phyloP scores from a whole-genome alignment of 2,888 invertebrate genomes.

The Pristionchus maxplancki region DNA sequence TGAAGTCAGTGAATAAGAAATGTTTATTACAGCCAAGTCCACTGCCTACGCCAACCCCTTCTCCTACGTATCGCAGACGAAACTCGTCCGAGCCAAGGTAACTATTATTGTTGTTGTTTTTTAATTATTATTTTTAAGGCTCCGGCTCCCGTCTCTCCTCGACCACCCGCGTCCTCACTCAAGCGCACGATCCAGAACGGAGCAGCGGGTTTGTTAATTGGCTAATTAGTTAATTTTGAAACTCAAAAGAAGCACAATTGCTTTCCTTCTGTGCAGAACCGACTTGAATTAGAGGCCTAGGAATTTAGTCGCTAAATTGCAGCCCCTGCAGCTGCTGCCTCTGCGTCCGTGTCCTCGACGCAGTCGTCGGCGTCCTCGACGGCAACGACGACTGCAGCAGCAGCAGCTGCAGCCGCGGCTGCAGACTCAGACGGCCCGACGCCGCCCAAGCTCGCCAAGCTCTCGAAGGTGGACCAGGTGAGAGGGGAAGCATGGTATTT shows the following conservation, averaged over 20 bases:
- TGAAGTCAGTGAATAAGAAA: no score
- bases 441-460: neutral
- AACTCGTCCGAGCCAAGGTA: neutral
- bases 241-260: no score
- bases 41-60: neutral
- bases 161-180: neutral
- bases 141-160: neutral
- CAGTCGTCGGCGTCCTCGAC: neutral
- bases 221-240: neutral
- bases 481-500: neutral
- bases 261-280: no score
- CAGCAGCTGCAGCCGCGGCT: neutral
- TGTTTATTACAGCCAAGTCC: no score
- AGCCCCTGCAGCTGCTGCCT: neutral
- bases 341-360: neutral
- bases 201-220: neutral
- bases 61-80: neutral
- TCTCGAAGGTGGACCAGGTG: conserved; percentile 21
- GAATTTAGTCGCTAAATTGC: no score
- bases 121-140: neutral
- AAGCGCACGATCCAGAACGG: conserved; percentile 24
- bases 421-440: neutral
- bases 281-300: no score
- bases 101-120: neutral
- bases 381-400: neutral